These are phyloP conservation scores for Calyptomena viridis DNA, from an alignment of 2,113 vertebrate species.

Conservation along the genomic window DNA sequence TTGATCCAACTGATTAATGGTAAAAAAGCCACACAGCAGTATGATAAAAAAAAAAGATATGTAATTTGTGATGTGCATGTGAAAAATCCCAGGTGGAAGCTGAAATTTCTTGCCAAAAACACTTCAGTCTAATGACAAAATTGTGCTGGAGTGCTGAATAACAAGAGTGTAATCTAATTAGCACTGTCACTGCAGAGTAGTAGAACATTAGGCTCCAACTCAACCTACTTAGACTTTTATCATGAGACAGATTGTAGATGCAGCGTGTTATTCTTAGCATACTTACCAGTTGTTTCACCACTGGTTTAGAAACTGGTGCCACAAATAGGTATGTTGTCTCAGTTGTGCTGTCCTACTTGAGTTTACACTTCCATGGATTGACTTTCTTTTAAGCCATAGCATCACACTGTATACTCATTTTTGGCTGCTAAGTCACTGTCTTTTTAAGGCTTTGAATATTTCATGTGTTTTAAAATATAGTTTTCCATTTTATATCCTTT, in stretches of 20 bases:
- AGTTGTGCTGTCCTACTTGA: not conserved
- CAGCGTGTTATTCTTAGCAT: not conserved
- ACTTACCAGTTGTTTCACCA: not conserved
- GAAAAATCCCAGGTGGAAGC: constrained; percentile 2
- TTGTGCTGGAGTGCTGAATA: constrained; percentile 8
- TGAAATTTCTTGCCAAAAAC: constrained; percentile 1
- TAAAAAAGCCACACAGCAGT: not conserved
- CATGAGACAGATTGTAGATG: not conserved
- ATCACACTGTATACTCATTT: not conserved
- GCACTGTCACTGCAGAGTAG: not conserved
- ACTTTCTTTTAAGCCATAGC: not conserved
- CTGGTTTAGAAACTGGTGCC: not conserved
- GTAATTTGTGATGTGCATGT: not conserved
- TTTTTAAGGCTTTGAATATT: not conserved
- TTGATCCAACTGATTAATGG: not conserved
- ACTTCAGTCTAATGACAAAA: not conserved
- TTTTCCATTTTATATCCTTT: not conserved
- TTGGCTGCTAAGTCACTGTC: not conserved
- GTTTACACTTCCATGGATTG: not conserved
- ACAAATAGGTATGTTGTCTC: not conserved
- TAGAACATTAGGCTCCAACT: not conserved
- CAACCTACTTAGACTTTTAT: not conserved
- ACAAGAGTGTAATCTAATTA: constrained; percentile 20
- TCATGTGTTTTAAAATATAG: not conserved
- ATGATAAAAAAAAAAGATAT: not conserved